Percentiles rank a stretch among this genome's conserved stretches.
phyloP scores from a whole-genome alignment of 2,888 invertebrate genomes.

The Troglohyphantes excavatus region DNA sequence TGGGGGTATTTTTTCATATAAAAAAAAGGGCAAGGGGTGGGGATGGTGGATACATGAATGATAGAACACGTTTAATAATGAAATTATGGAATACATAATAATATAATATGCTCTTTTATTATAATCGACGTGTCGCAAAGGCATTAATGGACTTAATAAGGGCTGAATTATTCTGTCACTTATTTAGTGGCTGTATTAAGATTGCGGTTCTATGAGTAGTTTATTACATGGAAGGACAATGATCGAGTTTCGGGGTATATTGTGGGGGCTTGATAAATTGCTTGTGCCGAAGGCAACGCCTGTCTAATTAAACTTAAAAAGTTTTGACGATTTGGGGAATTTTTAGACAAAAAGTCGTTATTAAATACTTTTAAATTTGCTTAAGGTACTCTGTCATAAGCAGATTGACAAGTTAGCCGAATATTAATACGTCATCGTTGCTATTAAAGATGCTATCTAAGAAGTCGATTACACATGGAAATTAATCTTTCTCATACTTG shows the following conservation, averaged over 20 bases:
- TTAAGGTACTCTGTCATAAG: not conserved
- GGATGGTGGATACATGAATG: slow-evolving; percentile 58
- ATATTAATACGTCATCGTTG: too few relatives aligned
- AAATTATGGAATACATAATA: slow-evolving; percentile 78
- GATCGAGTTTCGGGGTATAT: not conserved
- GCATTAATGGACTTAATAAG: slow-evolving; percentile 76
- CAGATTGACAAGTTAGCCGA: not conserved
- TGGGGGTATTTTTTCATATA: not conserved
- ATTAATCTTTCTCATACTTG: too few relatives aligned
- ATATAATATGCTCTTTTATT: slow-evolving; percentile 76
- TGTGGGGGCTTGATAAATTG: slow-evolving; percentile 22
- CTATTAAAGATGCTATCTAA: too few relatives aligned
- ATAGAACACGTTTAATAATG: slow-evolving; percentile 76
- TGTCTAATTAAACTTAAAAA: slow-evolving; percentile 10
- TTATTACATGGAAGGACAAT: slow-evolving; percentile 10
- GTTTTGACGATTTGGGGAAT: not conserved
- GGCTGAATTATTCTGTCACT: slow-evolving; percentile 63
- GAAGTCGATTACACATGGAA: too few relatives aligned
- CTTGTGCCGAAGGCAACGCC: not conserved
- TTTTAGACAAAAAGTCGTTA: not conserved
- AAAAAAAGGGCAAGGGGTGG: slow-evolving; percentile 47
- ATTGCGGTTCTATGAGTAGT: not conserved
- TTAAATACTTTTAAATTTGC: not conserved
- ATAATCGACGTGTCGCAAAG: slow-evolving; percentile 73
- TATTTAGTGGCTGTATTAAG: slow-evolving; percentile 46